A percentile compares a stretch with the other conserved stretches of the same genome.
phyloP scores from a whole-genome alignment of 2,797 vertebrate genomes.

The Pitangus sulphuratus region DNA sequence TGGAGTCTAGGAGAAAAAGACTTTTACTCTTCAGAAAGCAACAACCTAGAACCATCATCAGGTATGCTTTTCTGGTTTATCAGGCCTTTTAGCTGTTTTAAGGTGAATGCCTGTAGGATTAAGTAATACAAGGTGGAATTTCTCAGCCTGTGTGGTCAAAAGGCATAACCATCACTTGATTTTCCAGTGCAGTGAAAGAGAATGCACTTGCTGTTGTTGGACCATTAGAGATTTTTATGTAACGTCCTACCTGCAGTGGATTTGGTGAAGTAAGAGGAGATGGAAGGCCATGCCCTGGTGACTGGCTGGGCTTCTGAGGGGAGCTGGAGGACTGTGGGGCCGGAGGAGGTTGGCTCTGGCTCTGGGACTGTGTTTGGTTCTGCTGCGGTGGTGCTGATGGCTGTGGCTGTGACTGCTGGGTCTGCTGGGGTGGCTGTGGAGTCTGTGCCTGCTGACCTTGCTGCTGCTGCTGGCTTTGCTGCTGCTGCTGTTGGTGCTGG shows the following conservation, averaged over 20 bases:
- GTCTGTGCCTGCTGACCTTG: conserved; percentile 73
- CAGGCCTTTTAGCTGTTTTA: background rate
- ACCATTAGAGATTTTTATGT: background rate
- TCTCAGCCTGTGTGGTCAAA: background rate
- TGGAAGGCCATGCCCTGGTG: conserved; percentile 90
- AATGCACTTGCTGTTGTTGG: background rate
- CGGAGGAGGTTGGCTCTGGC: conserved; percentile 71
- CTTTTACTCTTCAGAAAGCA: conserved; percentile 33
- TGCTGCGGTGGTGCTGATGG: conserved; percentile 78
- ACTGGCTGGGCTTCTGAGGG: conserved; percentile 89
- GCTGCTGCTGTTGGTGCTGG: conserved; percentile 89
- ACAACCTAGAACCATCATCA: background rate
- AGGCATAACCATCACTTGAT: background rate
- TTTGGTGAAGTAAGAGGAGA: conserved; percentile 93
- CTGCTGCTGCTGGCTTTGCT: conserved; percentile 79
- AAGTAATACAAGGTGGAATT: background rate
- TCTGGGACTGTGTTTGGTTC: conserved; percentile 73
- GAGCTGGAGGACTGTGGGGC: conserved; percentile 80
- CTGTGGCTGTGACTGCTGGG: conserved; percentile 77
- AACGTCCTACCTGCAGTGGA: conserved; percentile 85
- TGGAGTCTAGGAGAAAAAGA: conserved; percentile 29
- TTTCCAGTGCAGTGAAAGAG: background rate
- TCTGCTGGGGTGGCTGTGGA: conserved; percentile 78
- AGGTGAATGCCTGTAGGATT: background rate
- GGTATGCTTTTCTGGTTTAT: conserved; percentile 26